These are phyloP conservation scores for Cephus pygmeus DNA, from an alignment of 2,888 invertebrate genomes.

Conservation along the genomic window DNA sequence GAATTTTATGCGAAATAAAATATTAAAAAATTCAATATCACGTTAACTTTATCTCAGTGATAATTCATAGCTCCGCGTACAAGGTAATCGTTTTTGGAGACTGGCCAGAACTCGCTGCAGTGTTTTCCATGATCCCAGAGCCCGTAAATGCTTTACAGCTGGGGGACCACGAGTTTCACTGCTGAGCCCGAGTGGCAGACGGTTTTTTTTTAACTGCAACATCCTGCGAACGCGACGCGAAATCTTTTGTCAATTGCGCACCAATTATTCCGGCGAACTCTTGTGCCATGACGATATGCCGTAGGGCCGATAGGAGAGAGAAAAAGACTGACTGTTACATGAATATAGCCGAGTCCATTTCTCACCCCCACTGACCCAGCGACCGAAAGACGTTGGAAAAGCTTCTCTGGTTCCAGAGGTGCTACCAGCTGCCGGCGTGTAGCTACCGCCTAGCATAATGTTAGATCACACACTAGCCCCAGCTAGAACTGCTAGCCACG, in stretches of 20 bases:
- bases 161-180: slow-evolving; percentile 63
- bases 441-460: slow-evolving; percentile 49
- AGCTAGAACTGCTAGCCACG: slow-evolving; percentile 57
- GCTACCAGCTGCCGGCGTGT: slow-evolving; percentile 46
- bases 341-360: slow-evolving; percentile 73
- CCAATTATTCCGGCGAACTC: neutral
- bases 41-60: neutral
- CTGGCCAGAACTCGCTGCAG: slow-evolving; percentile 58
- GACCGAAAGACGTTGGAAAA: slow-evolving; percentile 34
- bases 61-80: neutral
- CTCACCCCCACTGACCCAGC: slow-evolving; percentile 73
- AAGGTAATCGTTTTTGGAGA: slow-evolving; percentile 26
- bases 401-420: slow-evolving; percentile 28
- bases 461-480: slow-evolving; percentile 60
- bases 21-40: neutral
- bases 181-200: slow-evolving; percentile 51
- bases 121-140: slow-evolving; percentile 64
- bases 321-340: slow-evolving; percentile 79
- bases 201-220: neutral
- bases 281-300: slow-evolving; percentile 61
- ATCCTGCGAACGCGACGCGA: neutral
- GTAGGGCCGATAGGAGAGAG: slow-evolving; percentile 79
- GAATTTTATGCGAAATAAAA: neutral
- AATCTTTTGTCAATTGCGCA: slow-evolving; percentile 1
- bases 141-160: slow-evolving; percentile 55